Conservation (phyloP, 2,888 invertebrate genomes). For the Brachyptera putata region DNA sequence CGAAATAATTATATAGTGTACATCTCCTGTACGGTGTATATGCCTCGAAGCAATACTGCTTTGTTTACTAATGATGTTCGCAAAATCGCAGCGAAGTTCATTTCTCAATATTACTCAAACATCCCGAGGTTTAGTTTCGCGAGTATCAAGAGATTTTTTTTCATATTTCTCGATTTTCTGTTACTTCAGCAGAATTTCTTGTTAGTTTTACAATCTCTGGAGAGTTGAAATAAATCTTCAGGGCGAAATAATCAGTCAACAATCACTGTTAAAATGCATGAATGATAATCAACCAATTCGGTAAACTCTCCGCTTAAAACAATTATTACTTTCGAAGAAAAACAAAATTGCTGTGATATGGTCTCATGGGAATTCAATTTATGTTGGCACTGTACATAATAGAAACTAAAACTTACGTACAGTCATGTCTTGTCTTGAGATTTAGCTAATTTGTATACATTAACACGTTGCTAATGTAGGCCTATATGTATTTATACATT, state of each 20-base stretch:
- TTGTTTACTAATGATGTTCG: too few species aligned
- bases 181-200: too few species aligned
- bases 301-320: not conserved
- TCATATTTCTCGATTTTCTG: too few species aligned
- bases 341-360: not conserved
- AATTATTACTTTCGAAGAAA: not conserved
- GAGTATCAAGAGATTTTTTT: too few species aligned
- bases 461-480: constrained; percentile 12
- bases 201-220: too few species aligned
- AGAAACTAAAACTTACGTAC: too few species aligned
- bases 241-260: constrained; percentile 10
- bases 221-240: not conserved
- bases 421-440: not conserved
- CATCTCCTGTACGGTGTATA: too few species aligned
- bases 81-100: too few species aligned
- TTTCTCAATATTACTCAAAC: too few species aligned
- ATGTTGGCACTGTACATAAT: not conserved
- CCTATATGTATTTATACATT: constrained; percentile 21
- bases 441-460: constrained; percentile 14
- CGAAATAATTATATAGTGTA: too few species aligned
- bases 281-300: constrained; percentile 7
- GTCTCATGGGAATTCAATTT: not conserved
- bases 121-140: too few species aligned
- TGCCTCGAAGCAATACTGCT: too few species aligned
- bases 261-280: not conserved